Conservation (phyloP, 2,888 invertebrate genomes). For the Xanthorhoe spadicearia region DNA sequence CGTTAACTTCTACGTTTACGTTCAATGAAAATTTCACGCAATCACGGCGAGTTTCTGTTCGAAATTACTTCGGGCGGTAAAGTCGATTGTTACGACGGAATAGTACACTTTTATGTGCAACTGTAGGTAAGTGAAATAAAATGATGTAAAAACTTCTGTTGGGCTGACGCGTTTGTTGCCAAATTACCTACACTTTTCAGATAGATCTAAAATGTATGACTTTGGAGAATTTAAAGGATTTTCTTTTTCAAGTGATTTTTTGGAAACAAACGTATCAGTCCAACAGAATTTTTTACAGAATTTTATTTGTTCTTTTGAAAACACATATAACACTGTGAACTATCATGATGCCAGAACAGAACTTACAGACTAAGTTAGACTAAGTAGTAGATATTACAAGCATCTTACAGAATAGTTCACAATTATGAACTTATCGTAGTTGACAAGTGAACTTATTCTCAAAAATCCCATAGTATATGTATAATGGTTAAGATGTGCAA, state of each 20-base stretch:
- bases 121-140: conserved; percentile 36
- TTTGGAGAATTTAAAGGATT: too few relatives aligned
- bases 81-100: conserved; percentile 57
- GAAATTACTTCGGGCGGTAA: conserved; percentile 56
- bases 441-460: background rate
- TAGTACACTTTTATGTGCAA: conserved; percentile 42
- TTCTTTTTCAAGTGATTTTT: too few relatives aligned
- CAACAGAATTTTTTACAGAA: too few relatives aligned
- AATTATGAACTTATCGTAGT: background rate
- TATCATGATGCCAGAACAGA: too few relatives aligned
- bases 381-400: too few relatives aligned
- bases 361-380: too few relatives aligned
- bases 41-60: conserved; percentile 55
- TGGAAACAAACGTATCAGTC: too few relatives aligned
- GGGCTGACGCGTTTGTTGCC: background rate
- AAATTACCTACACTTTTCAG: too few relatives aligned
- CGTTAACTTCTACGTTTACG: conserved; percentile 56
- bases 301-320: too few relatives aligned
- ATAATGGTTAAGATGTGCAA: background rate
- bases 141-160: background rate
- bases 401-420: too few relatives aligned
- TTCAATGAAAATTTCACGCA: conserved; percentile 58
- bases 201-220: too few relatives aligned
- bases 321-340: too few relatives aligned
- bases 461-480: conserved; percentile 1